These are phyloP conservation scores for Rattus norvegicus DNA, from an alignment of 2,113 vertebrate species.

Conservation along the genomic window GRCr8 NC_086025.1:46576501-46577000, in stretches of 20 bases:
- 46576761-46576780: background rate
- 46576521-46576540: background rate
- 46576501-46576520: background rate
- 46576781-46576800: background rate
- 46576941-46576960: background rate
- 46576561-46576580: background rate
- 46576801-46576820: background rate
- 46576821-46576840: background rate
- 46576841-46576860: background rate
- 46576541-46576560: background rate
- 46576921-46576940: too few relatives aligned
- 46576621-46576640: background rate
- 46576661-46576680: background rate
- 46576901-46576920: too few relatives aligned
- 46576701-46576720: background rate
- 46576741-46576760: background rate
- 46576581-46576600: background rate
- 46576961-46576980: background rate
- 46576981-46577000: conserved; percentile 9
- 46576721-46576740: background rate
- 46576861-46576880: background rate
- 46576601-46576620: background rate
- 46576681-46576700: background rate
- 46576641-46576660: background rate
- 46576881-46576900: background rate